These are phyloP conservation scores for Eilema caniola DNA, from an alignment of 2,888 invertebrate species.

Conservation along the genomic window DNA sequence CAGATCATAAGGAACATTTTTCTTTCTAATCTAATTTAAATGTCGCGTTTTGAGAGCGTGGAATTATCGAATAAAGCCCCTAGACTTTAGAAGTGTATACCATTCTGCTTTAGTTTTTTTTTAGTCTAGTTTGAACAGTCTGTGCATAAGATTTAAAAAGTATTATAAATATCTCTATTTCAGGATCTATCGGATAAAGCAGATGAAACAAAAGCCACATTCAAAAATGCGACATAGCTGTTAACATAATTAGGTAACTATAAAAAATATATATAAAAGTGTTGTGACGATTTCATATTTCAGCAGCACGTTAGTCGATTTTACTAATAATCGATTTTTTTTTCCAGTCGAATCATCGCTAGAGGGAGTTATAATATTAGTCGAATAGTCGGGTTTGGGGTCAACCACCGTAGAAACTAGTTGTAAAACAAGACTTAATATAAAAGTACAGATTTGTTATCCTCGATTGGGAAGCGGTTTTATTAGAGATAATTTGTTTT, in stretches of 20 bases:
- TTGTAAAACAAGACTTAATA: constrained; percentile 18
- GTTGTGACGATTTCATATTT: not conserved
- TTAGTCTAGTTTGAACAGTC: too few relatives aligned
- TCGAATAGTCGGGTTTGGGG: constrained; percentile 40
- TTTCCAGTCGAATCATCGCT: constrained; percentile 36
- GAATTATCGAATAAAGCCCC: too few relatives aligned
- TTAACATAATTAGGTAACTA: constrained; percentile 30
- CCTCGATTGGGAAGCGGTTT: not conserved
- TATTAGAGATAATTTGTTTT: constrained; percentile 1
- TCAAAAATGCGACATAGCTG: constrained; percentile 51
- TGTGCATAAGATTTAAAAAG: too few relatives aligned
- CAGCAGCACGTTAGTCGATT: not conserved
- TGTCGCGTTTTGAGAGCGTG: too few relatives aligned
- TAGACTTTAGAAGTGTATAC: too few relatives aligned
- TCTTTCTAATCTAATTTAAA: too few relatives aligned
- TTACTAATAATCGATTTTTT: constrained; percentile 14
- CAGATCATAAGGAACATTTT: too few relatives aligned
- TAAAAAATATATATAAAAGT: too few relatives aligned
- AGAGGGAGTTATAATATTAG: constrained; percentile 35
- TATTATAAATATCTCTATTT: constrained; percentile 21
- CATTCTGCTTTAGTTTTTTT: too few relatives aligned
- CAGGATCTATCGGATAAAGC: constrained; percentile 59
- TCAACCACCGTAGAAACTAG: constrained; percentile 42
- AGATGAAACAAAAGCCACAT: constrained; percentile 49
- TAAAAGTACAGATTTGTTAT: constrained; percentile 11